Evolutionary conservation across 2,797 vertebrate genomes (phyloP), one percentile per base, ranked within the genome.

Genomic region (Notolepis coatsorum): DNA sequence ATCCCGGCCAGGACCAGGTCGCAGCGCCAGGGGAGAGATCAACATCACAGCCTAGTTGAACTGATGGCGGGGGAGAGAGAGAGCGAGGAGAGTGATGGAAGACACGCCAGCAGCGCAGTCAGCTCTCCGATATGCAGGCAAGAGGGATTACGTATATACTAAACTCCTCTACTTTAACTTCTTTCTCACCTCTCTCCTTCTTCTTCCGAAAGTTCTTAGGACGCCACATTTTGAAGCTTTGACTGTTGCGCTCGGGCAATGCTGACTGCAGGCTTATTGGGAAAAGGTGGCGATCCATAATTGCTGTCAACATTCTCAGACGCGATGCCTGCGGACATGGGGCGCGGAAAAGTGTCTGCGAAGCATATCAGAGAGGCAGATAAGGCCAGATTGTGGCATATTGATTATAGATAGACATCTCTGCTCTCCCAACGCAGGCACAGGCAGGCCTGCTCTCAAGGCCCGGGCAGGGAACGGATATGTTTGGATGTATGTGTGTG

Each of bases 321-420:
- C 68, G 68, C 24, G 33, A 66, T 13, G 75, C 74, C 68, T 67
- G 72, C 75, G 77, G 83, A 82, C 82, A 63, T 53, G 58, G 69
- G 61, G 81, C 82, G 79, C 79, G 78, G 77, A 82, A 77, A 85
- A 87, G 83, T 77, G 79, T 65, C 81, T 84, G 82, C 76, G 57
- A 72, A 79, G 79, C 77, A 70, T 84, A 84, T 89, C 83, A 87
- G 76, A 70, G 67, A 28, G 56, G 51, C 35, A 83, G 88, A 91
- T 89, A 85, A 87, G 79, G 70, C 74, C 83, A 90, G 88, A 88
- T 89, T 80, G 85, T 80, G 75, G 59, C 41, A 81, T 89, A 90
- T 90, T 71, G 89, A 91, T 91, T 88, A 69, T 74, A 88, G 88
- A 89, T 89, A 87, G 78, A 61, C 74, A 89, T 89, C 88, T 89